phyloP scores from a whole-genome alignment of 2,797 vertebrate genomes.

The Schizopygopsis pylzovi region DNA sequence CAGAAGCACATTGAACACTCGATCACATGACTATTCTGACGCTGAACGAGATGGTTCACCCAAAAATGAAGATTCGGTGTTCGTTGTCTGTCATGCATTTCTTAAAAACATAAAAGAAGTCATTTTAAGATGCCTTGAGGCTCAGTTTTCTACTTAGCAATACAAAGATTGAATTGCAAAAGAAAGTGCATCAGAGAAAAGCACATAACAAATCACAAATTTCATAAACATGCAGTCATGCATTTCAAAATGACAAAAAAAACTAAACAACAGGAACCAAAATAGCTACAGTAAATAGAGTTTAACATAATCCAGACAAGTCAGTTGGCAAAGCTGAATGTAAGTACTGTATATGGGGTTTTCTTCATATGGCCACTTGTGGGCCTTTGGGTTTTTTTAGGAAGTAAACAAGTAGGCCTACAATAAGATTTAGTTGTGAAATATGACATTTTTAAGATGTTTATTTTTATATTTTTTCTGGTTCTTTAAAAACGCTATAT shows the following conservation, averaged over 20 bases:
- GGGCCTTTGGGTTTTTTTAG: background rate
- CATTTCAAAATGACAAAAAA: background rate
- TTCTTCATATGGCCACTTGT: background rate
- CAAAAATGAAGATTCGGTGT: background rate
- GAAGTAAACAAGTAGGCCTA: too few species aligned
- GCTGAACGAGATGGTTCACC: background rate
- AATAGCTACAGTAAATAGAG: background rate
- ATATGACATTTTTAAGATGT: too few species aligned
- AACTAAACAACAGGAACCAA: background rate
- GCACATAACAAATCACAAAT: background rate
- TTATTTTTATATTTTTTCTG: background rate
- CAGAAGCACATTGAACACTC: background rate
- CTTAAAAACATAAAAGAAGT: background rate
- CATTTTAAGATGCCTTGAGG: background rate
- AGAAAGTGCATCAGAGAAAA: background rate
- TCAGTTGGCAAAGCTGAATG: background rate
- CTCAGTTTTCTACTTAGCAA: background rate
- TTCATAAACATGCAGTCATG: background rate
- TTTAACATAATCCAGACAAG: background rate
- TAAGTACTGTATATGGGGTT: background rate
- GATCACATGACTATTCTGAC: background rate
- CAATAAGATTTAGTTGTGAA: too few species aligned
- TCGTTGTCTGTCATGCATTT: background rate
- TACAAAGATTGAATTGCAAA: background rate
- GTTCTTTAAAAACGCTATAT: background rate